These are phyloP conservation scores for Pelochelys cantorii DNA, from an alignment of 2,797 vertebrate genomes.

Conservation along the genomic window DNA sequence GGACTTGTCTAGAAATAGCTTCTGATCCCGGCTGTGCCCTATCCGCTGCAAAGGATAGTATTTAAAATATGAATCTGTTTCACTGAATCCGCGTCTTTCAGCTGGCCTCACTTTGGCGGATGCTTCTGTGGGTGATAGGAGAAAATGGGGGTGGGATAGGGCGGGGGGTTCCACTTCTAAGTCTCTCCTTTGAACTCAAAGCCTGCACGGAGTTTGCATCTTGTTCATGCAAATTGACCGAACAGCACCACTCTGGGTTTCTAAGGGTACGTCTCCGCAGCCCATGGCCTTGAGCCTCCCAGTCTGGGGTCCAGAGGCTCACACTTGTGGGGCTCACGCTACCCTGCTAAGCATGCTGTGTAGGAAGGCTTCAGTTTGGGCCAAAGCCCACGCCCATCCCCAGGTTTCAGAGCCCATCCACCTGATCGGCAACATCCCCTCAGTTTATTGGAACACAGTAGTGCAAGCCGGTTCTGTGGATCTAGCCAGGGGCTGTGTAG, in stretches of 20 bases:
- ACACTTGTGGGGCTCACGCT: neutral
- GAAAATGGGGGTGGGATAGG: neutral
- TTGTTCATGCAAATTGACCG: neutral
- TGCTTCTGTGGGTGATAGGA: accelerated
- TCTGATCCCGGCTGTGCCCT: neutral
- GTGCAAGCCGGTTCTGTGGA: neutral
- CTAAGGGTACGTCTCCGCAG: neutral
- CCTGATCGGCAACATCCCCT: neutral
- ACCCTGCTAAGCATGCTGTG: neutral
- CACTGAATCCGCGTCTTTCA: neutral
- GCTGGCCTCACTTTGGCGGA: accelerated
- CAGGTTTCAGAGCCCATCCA: no score
- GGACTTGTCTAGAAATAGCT: neutral
- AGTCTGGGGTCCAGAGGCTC: neutral
- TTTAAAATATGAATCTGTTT: neutral
- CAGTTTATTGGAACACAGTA: neutral
- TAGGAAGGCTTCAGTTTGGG: neutral
- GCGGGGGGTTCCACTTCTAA: accelerated
- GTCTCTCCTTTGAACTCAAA: neutral
- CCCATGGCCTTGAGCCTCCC: neutral
- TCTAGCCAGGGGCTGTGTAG: neutral
- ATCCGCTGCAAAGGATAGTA: neutral
- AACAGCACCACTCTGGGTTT: neutral
- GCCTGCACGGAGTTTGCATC: neutral
- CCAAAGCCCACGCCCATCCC: neutral